Evolutionary conservation across 1,140 invertebrate genomes (phyloP).

Genomic region (Drosophila lacertosa): DNA sequence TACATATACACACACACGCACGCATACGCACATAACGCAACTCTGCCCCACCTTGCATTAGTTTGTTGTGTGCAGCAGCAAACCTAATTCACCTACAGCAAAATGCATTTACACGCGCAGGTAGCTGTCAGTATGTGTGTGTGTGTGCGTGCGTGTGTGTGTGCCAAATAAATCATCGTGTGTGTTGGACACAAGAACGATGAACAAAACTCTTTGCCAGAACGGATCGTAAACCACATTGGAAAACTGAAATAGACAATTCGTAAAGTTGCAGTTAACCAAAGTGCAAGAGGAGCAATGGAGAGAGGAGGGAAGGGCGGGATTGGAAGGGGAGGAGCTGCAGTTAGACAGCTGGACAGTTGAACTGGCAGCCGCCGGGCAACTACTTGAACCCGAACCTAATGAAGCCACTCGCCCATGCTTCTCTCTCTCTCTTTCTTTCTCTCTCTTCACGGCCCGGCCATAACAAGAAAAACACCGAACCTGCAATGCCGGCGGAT

Average conservation of each 20-base stretch:
- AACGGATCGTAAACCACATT: conserved; percentile 76
- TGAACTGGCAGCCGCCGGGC: conserved; percentile 59
- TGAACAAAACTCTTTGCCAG: conserved; percentile 54
- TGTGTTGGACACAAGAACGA: conserved; percentile 61
- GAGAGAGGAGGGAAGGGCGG: background rate
- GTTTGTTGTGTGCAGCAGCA: conserved; percentile 11
- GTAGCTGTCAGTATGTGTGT: conserved; percentile 44
- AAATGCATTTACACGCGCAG: conserved; percentile 67
- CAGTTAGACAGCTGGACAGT: conserved; percentile 63
- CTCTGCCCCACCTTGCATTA: conserved; percentile 1
- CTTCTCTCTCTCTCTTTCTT: no score
- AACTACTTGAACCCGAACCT: conserved; percentile 77
- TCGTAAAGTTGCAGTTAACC: conserved; percentile 39
- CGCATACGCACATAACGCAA: background rate
- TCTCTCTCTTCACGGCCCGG: no score
- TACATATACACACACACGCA: background rate
- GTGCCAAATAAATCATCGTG: conserved; percentile 82
- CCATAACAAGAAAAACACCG: conserved; percentile 23
- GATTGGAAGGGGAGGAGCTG: background rate
- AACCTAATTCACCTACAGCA: conserved; percentile 49
- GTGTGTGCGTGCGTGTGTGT: conserved; percentile 33
- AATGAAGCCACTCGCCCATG: conserved; percentile 64
- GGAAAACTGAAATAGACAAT: conserved; percentile 81
- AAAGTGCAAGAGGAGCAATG: background rate
- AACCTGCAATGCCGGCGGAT: background rate